Evolutionary conservation across 2,888 invertebrate genomes (phyloP), one percentile per base, ranked within the genome.

Genomic region (Chymomyza fuscimana): DNA sequence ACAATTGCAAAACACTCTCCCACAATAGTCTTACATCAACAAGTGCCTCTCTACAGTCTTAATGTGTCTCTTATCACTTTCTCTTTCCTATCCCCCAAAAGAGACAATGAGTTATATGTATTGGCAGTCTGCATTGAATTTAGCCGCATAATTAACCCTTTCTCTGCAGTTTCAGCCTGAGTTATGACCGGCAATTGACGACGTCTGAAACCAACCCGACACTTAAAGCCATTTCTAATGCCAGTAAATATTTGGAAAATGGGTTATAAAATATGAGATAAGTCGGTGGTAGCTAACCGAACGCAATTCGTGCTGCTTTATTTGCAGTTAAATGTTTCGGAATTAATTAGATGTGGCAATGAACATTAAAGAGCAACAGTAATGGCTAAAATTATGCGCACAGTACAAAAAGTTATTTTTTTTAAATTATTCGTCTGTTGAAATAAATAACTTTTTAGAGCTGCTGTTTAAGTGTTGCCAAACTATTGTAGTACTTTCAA

Each of bases 261-360:
- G 78, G 79, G 46, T 79, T 80, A 76, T 77, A 78, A 82, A 88
- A 81, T 89, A 82, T 82, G 76, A 82, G 77, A 72, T 85, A 82
- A 22, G 54, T 54, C 78, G 16, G 16, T 5, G n/a, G 54, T 54
- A 73, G 78, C 76, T 76, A 74, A 54, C 54, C 1, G 22, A 46
- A 12, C 40, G 75, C 73, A 77, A 72, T 64, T 63, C 52, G 25
- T 15, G 15, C 58, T 25, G 58, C 77, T 77, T 75, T 81, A 78
- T 81, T 81, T 73, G 63, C 76, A 77, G 87, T 81, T 84, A 81
- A 88, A 88, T 88, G 86, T 79, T 74, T 80, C 81, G 87, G 80
- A 88, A 88, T 81, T 88, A 88, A 88, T 88, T 87, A 60, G 66
- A 59, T 25, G 46, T 56, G 40, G 46, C 40, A 59, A 58, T 65